These are phyloP conservation scores for Labeo catla DNA, from an alignment of 2,113 vertebrate genomes.

Conservation along the genomic window DNA sequence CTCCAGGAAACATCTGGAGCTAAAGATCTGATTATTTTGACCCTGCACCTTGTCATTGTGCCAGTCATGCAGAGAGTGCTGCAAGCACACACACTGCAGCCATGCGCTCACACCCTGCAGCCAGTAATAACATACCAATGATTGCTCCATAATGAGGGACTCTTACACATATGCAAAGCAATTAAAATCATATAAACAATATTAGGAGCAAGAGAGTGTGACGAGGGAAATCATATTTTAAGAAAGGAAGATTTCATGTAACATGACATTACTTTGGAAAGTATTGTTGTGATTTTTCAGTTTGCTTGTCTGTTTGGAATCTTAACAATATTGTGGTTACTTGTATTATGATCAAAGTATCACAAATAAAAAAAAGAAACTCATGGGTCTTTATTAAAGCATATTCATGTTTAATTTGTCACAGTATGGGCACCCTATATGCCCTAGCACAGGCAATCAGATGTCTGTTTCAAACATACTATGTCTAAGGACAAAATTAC, in stretches of 20 bases:
- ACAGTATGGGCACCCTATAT: neutral
- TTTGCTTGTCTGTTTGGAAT: neutral
- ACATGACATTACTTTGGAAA: neutral
- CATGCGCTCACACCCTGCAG: constrained; percentile 3
- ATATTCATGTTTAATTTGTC: neutral
- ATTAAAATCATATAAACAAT: constrained; percentile 30
- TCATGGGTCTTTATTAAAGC: neutral
- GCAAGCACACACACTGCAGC: constrained; percentile 41
- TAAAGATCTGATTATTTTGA: constrained; percentile 61
- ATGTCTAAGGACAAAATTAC: neutral
- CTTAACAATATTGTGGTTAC: neutral
- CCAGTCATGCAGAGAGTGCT: constrained; percentile 35
- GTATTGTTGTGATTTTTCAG: neutral
- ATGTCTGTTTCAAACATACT: neutral
- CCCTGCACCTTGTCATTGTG: constrained; percentile 56
- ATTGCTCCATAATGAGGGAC: constrained; percentile 17
- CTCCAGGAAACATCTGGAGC: constrained; percentile 65
- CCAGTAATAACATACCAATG: constrained; percentile 38
- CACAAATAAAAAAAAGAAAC: neutral
- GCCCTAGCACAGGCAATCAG: neutral
- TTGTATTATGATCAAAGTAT: neutral
- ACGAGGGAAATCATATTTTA: neutral
- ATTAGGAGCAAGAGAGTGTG: neutral
- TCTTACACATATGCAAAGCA: neutral
- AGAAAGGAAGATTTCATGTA: neutral